Conservation (phyloP, 2,113 vertebrate species). For the Macrotus californicus region DNA sequence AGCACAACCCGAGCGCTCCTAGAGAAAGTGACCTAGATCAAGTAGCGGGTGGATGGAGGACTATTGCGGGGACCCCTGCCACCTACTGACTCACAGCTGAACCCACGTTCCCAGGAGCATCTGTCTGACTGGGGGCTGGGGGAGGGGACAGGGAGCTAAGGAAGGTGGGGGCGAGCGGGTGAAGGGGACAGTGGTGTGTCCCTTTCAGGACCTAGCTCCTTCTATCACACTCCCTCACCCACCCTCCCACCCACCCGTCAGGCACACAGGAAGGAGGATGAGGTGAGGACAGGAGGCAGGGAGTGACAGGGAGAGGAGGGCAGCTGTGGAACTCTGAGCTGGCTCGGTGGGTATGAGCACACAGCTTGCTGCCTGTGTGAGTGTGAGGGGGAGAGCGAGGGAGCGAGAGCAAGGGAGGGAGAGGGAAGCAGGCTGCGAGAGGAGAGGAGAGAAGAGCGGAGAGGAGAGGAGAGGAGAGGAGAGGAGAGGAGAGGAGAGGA, state of each 20-base stretch:
- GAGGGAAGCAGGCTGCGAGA: conserved; percentile 73
- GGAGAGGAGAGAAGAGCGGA: conserved; percentile 38
- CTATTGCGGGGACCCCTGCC: conserved; percentile 72
- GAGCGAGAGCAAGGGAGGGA: conserved; percentile 68
- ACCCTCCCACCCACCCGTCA: not conserved
- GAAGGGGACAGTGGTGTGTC: not conserved
- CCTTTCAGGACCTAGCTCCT: not conserved
- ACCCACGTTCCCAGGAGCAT: conserved; percentile 38
- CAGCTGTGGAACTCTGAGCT: conserved; percentile 53
- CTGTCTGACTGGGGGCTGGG: not conserved
- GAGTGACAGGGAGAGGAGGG: not conserved
- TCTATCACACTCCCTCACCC: not conserved
- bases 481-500: conserved; percentile 49
- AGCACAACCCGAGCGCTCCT: not conserved
- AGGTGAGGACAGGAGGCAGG: not conserved
- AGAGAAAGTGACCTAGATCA: conserved; percentile 62
- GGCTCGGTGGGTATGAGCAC: conserved; percentile 33
- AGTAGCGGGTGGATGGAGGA: conserved; percentile 14
- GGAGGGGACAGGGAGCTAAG: not conserved
- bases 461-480: conserved; percentile 33
- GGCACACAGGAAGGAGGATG: not conserved
- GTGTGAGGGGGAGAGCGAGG: conserved; percentile 59
- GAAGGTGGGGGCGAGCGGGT: not conserved
- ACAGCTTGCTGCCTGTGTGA: conserved; percentile 58
- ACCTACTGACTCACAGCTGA: conserved; percentile 71